A percentile compares a stretch with the other conserved stretches of the same genome.
These are phyloP conservation scores for Margarornis squamiger DNA, from an alignment of 2,797 vertebrate genomes.

Conservation along the genomic window DNA sequence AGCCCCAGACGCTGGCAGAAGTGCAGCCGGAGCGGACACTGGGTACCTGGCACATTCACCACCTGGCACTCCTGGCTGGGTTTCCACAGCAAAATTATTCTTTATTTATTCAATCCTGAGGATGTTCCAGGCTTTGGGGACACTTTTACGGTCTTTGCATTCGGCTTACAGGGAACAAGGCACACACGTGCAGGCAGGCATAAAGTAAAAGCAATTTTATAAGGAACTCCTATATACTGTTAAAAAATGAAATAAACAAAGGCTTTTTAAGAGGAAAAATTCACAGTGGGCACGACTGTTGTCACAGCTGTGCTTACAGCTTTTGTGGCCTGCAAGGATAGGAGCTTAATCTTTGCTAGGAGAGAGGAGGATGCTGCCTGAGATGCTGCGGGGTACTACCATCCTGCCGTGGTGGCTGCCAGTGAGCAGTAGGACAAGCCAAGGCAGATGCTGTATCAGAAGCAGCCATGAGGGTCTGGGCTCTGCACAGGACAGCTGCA, in stretches of 20 bases:
- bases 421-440: background rate
- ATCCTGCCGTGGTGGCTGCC: background rate
- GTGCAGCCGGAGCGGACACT: background rate
- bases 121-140: background rate
- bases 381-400: background rate
- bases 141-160: background rate
- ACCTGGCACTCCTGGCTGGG: conserved; percentile 33
- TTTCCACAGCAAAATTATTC: background rate
- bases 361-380: background rate
- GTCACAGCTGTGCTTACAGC: background rate
- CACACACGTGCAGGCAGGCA: rapidly evolving
- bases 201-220: background rate
- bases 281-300: background rate
- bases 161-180: background rate
- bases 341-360: background rate
- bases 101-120: background rate
- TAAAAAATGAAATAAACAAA: background rate
- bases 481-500: rapidly evolving
- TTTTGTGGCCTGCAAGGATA: background rate
- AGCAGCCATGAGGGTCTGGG: rapidly evolving
- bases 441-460: background rate
- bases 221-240: background rate
- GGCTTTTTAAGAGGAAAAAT: background rate
- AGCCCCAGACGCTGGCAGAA: background rate
- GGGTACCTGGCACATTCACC: conserved; percentile 26